These are phyloP conservation scores for Glaucomys volans DNA, from an alignment of 2,113 vertebrate genomes.

Conservation along the genomic window DNA sequence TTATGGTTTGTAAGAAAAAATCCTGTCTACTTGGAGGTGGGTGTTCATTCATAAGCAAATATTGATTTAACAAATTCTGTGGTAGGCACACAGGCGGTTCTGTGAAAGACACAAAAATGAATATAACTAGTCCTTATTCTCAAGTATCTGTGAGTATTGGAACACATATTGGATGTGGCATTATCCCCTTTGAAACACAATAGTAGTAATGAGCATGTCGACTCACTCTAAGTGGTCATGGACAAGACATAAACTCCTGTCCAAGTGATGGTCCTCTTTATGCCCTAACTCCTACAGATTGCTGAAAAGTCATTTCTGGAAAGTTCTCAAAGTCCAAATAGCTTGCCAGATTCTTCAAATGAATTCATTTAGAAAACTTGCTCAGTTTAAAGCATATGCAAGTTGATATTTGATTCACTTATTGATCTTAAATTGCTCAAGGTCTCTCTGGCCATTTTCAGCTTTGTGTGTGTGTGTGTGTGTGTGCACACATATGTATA, in stretches of 20 bases:
- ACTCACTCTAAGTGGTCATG: background rate
- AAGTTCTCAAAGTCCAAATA: constrained; percentile 1
- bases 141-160: background rate
- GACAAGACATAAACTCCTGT: background rate
- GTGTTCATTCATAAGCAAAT: background rate
- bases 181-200: background rate
- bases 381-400: background rate
- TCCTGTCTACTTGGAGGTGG: background rate
- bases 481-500: fast-evolving
- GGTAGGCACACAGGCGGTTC: background rate
- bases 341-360: background rate
- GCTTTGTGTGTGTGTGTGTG: background rate
- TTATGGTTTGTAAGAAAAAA: background rate
- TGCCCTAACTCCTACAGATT: background rate
- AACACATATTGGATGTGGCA: background rate
- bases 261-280: background rate
- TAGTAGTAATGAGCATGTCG: too few species aligned
- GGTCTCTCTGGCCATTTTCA: background rate
- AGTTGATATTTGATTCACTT: background rate
- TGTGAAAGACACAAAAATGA: background rate
- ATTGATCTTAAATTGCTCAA: constrained; percentile 28
- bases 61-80: background rate
- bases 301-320: background rate
- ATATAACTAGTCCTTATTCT: background rate
- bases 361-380: constrained; percentile 12